Evolutionary conservation across 2,113 vertebrate species (phyloP).

Genomic region (Hucho hucho): DNA sequence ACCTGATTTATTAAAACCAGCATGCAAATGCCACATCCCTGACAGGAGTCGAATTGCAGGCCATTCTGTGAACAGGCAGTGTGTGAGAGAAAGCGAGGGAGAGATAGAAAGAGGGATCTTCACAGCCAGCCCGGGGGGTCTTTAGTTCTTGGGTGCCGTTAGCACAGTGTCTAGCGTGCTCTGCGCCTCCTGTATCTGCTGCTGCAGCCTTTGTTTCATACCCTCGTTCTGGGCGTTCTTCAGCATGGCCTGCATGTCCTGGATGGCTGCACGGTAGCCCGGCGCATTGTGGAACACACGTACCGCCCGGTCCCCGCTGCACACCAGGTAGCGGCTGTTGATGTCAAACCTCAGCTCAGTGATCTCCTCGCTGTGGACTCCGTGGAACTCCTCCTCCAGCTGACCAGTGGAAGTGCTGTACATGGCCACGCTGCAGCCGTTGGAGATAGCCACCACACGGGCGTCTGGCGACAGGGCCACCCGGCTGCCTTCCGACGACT

Average conservation of each 20-base stretch:
- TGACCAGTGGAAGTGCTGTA: conserved; percentile 75
- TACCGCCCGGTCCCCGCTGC: conserved; percentile 84
- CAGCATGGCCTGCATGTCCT: conserved; percentile 85
- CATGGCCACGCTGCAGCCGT: conserved; percentile 72
- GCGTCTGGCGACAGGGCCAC: conserved; percentile 86
- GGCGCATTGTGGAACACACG: conserved; percentile 86
- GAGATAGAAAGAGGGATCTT: not conserved
- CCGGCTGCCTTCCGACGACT: conserved; percentile 68
- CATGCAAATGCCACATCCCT: conserved; percentile 39
- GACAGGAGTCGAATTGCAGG: conserved; percentile 11
- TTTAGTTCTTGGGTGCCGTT: conserved; percentile 47
- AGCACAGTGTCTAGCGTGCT: conserved; percentile 77
- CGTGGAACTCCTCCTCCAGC: conserved; percentile 81
- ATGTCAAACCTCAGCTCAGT: conserved; percentile 84
- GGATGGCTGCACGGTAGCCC: conserved; percentile 84
- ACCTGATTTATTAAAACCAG: conserved; percentile 63
- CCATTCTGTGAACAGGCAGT: not conserved
- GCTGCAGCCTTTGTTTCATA: conserved; percentile 85
- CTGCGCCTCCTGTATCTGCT: conserved; percentile 84
- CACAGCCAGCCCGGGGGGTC: not conserved
- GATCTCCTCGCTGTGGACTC: conserved; percentile 75
- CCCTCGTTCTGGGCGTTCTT: conserved; percentile 82
- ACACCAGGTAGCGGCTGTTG: conserved; percentile 81
- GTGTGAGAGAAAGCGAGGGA: not conserved
- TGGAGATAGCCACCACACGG: conserved; percentile 80